Evolutionary conservation across 2,113 vertebrate species (phyloP), one percentile per base, ranked within the genome.

Genomic region (Trichechus manatus): DNA sequence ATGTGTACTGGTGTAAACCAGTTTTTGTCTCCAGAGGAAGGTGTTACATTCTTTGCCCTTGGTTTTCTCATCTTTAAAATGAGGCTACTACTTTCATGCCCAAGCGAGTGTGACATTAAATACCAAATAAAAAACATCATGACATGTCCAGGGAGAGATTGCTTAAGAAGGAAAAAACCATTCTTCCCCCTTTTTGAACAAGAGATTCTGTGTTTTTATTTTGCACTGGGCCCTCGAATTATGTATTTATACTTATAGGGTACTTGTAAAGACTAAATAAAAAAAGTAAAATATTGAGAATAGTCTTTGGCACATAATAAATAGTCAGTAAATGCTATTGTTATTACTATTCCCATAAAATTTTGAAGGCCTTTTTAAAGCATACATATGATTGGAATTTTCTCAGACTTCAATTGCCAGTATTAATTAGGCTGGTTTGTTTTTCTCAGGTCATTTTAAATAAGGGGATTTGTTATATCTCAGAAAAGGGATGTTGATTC

Each of bases 371-470:
- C 15, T 93, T 77, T 78, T 82, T 72, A 86, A 77, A 95, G 66
- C 25, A 89, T 53, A 93, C 0, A 25, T 39, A 59, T 84, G 31
- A 88, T 33, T 84, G 15, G 15, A 64, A 44, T 91, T 95, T 91
- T 95, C 77, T 84, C 42, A 84, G 47, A 89, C 31, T 10, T 4
- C 33, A 84, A 13, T n/a, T 87, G 33, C 89, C 50, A 93, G 36
- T 22, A 72, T 94, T 70, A 89, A 85, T 94, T 92, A 91, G 47
- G 6, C 36, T 89, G 29, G 1, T 59, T 94, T 94, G 14, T 85
- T 56, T 89, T 93, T 59, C 56, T 84, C 6, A 0, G 95, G 92
- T 87, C 56, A 83, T 42, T 93, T 97, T 91, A 91, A 94, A 93
- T 93, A 90, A 87, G 93, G 39, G 39, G 39, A 39, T 39, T 39